Percentiles rank a stretch among this genome's conserved stretches.
These are phyloP conservation scores for Dryadula phaetusa DNA, from an alignment of 2,888 invertebrate genomes.

Conservation along the genomic window DNA sequence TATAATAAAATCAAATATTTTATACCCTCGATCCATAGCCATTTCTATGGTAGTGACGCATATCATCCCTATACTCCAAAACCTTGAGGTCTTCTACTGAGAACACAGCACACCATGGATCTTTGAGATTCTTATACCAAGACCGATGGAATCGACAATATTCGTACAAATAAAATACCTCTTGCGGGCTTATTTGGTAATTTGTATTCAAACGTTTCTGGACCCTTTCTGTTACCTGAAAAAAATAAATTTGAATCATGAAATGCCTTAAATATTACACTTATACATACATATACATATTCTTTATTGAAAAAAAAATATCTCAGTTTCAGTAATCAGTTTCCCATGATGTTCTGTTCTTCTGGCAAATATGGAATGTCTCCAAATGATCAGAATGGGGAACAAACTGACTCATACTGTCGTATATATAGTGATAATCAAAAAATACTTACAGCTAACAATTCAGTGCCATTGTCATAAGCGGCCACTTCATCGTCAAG, in stretches of 20 bases:
- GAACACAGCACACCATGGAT: constrained; percentile 91
- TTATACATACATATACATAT: no score
- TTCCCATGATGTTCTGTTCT: no score
- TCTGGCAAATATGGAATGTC: no score
- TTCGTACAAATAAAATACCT: constrained; percentile 88
- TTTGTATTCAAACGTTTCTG: constrained; percentile 79
- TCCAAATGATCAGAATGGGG: no score
- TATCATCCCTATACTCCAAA: constrained; percentile 90
- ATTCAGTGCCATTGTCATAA: constrained; percentile 57
- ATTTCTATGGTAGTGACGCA: constrained; percentile 88
- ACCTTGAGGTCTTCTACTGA: constrained; percentile 86
- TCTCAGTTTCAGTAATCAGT: no score
- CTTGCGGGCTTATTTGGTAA: constrained; percentile 57
- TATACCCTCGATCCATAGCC: constrained; percentile 70
- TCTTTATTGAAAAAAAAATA: no score
- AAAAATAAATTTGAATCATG: not conserved
- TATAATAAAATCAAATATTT: not conserved
- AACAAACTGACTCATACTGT: no score
- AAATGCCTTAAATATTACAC: not conserved
- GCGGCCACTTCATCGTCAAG: constrained; percentile 56
- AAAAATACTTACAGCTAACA: constrained; percentile 56
- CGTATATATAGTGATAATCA: no score
- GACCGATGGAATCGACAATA: constrained; percentile 91
- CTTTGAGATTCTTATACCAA: constrained; percentile 71
- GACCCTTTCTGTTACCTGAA: constrained; percentile 72